Evolutionary conservation across 2,888 invertebrate genomes (phyloP).

Genomic region (Adineta ricciae): DNA sequence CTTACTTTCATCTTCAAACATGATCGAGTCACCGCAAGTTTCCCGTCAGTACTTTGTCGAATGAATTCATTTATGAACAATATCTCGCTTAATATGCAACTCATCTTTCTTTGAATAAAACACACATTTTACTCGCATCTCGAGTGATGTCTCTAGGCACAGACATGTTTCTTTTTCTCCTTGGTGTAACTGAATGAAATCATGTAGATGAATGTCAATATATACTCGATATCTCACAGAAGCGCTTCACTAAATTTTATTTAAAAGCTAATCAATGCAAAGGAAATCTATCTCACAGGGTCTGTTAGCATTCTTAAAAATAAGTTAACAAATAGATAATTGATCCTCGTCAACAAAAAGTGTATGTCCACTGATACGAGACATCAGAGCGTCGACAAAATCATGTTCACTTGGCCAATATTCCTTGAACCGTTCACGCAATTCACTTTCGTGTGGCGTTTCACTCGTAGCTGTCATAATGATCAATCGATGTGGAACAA

Average conservation of each 20-base stretch:
- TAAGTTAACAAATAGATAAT: not conserved
- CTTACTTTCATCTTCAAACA: not conserved
- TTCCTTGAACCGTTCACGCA: not conserved
- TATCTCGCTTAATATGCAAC: not conserved
- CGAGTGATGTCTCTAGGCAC: not conserved
- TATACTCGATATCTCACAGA: not conserved
- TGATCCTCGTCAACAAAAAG: not conserved
- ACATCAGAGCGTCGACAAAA: not conserved
- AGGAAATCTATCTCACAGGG: no score
- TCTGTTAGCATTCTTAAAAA: no score
- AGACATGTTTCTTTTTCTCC: no score
- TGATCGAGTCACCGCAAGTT: not conserved
- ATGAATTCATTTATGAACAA: not conserved
- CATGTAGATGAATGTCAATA: no score
- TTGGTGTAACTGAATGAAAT: no score
- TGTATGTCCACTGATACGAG: conserved; percentile 4
- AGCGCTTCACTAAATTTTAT: not conserved
- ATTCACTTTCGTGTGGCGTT: not conserved
- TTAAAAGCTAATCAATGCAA: no score
- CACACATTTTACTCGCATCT: not conserved
- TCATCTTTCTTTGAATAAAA: not conserved
- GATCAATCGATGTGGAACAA: not conserved
- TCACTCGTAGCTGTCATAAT: not conserved
- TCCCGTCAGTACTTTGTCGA: not conserved
- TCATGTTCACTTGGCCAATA: not conserved